Evolutionary conservation across 2,113 vertebrate genomes (phyloP).

Genomic region (Brachyhypopomus occidentalis): DNA sequence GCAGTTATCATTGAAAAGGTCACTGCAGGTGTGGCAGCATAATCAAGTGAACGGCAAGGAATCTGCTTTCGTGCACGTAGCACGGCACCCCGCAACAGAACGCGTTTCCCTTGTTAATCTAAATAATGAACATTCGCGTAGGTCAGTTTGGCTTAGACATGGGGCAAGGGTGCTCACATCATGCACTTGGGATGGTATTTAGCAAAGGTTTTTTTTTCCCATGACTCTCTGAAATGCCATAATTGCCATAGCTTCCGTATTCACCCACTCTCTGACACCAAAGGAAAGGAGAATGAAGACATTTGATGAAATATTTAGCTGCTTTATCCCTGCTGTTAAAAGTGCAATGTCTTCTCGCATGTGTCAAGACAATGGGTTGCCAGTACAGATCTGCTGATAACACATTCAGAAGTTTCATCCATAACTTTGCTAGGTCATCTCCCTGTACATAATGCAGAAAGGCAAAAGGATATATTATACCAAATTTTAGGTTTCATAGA

Average conservation of each 20-base stretch:
- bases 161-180: background rate
- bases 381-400: slow-evolving; percentile 1
- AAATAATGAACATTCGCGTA: background rate
- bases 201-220: background rate
- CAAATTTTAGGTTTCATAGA: background rate
- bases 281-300: background rate
- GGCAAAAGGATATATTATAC: background rate
- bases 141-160: too few relatives aligned
- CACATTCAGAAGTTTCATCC: background rate
- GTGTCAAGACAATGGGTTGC: slow-evolving; percentile 17
- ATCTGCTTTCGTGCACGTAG: background rate
- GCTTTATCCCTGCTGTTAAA: slow-evolving; percentile 22
- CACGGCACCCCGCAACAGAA: background rate
- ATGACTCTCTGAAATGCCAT: background rate
- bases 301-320: slow-evolving; percentile 43
- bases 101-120: background rate
- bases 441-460: background rate
- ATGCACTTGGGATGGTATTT: background rate
- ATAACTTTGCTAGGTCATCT: background rate
- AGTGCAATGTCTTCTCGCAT: slow-evolving; percentile 22
- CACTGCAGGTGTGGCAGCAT: slow-evolving; percentile 12
- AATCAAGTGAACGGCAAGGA: background rate
- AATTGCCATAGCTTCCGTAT: background rate
- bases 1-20: slow-evolving; percentile 28
- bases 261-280: background rate